Conservation (phyloP, 1,140 invertebrate genomes). For the silkworm (Bombyx mori) region ASM3026992v2 NC_085112.1:7539501-7540000, state of each 20-base stretch:
- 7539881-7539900: too few species aligned
- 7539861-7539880: too few species aligned
- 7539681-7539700: too few species aligned
- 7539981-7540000: too few species aligned
- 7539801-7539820: slow-evolving; percentile 30
- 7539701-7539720: slow-evolving; percentile 26
- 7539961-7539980: too few species aligned
- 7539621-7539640: too few species aligned
- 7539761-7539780: slow-evolving; percentile 24
- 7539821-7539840: slow-evolving; percentile 36
- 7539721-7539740: slow-evolving; percentile 6
- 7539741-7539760: slow-evolving; percentile 10
- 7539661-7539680: too few species aligned
- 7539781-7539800: slow-evolving; percentile 34
- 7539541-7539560: slow-evolving; percentile 13
- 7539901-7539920: too few species aligned
- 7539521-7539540: slow-evolving; percentile 15
- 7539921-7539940: too few species aligned
- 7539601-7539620: not conserved
- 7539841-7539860: slow-evolving; percentile 31
- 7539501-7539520: slow-evolving; percentile 7
- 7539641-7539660: too few species aligned
- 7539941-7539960: too few species aligned
- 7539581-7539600: not conserved
- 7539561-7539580: slow-evolving; percentile 15